Conservation (phyloP, 2,888 invertebrate species). For the Ernsta delagoae region DNA sequence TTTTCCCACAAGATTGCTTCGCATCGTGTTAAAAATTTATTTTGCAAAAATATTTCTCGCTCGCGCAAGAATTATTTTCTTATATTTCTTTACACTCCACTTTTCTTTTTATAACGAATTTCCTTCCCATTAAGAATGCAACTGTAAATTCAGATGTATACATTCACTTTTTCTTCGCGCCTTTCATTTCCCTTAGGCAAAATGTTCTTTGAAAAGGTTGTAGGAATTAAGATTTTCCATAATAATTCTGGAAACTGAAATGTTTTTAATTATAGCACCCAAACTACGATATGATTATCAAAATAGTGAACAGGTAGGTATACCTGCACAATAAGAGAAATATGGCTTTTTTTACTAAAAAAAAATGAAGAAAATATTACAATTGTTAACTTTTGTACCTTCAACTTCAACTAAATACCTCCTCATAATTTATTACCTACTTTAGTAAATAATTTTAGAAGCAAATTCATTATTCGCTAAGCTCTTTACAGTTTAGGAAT, state of each 20-base stretch:
- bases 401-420: no score
- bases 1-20: constrained; percentile 27
- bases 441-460: constrained; percentile 2
- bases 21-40: constrained; percentile 19
- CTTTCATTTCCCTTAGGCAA: background rate
- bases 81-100: background rate
- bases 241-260: background rate
- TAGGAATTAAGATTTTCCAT: background rate
- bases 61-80: constrained; percentile 1
- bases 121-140: background rate
- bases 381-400: no score
- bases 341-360: no score
- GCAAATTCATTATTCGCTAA: constrained; percentile 1
- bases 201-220: constrained; percentile 1
- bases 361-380: no score
- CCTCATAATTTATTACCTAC: no score
- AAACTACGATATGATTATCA: no score
- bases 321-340: no score
- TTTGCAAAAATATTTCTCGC: constrained; percentile 1
- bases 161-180: background rate
- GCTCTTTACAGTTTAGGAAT: background rate
- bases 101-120: background rate
- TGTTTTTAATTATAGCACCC: background rate
- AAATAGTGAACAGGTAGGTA: no score
- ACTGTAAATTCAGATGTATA: background rate